These are phyloP conservation scores for Regulus satrapa DNA, from an alignment of 2,113 vertebrate genomes.

Conservation along the genomic window DNA sequence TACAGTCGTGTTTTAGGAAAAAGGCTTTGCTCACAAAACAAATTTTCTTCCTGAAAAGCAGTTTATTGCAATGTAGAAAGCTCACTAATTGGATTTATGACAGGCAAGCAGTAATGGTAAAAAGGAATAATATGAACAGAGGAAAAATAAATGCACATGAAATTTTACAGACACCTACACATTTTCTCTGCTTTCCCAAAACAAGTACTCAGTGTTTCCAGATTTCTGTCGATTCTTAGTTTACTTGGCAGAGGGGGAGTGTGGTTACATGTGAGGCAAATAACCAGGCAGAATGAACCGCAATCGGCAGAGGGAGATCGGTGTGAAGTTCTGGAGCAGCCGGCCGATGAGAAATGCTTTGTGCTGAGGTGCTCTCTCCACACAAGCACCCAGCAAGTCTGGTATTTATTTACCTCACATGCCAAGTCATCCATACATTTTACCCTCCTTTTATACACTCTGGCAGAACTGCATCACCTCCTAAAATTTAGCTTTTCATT, in stretches of 20 bases:
- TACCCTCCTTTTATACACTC: not conserved
- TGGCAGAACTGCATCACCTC: not conserved
- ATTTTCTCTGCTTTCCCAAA: not conserved
- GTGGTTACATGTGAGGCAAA: not conserved
- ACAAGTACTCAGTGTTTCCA: not conserved
- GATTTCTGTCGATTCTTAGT: not conserved
- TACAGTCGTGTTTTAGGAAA: not conserved
- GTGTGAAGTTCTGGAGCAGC: not conserved
- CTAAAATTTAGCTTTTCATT: slow-evolving; percentile 49
- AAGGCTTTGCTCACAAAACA: slow-evolving; percentile 26
- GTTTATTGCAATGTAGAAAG: slow-evolving; percentile 32
- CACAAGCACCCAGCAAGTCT: not conserved
- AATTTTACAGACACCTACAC: slow-evolving; percentile 14
- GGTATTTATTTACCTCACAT: not conserved
- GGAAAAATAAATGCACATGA: slow-evolving; percentile 23
- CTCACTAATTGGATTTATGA: slow-evolving; percentile 46
- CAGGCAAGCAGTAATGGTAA: not conserved
- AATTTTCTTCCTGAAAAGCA: slow-evolving; percentile 35
- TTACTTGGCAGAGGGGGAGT: not conserved
- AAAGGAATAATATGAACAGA: not conserved
- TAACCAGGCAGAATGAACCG: not conserved
- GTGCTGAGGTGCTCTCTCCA: not conserved
- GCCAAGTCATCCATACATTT: not conserved
- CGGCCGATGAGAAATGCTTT: accelerated
- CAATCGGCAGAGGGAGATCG: not conserved